phyloP scores from a whole-genome alignment of 2,113 vertebrate genomes.

The Chascanopsetta lugubris region DNA sequence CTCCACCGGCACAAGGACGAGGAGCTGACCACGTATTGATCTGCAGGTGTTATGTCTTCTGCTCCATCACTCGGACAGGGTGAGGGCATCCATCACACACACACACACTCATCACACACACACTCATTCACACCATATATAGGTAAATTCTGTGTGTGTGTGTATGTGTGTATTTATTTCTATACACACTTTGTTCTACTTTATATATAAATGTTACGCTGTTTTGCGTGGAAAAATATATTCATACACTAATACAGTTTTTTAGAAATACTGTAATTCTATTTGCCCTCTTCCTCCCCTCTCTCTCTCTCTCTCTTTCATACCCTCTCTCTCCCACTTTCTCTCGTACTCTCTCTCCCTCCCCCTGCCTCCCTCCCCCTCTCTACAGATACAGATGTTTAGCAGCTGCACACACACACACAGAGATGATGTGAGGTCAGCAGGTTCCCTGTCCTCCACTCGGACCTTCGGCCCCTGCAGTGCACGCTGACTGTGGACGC shows the following conservation, averaged over 20 bases:
- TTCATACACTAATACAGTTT: no score
- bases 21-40: conserved; percentile 50
- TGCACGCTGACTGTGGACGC: conserved; percentile 23
- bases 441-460: no score
- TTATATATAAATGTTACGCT: no score
- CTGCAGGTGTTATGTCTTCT: conserved; percentile 27
- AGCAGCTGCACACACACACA: neutral
- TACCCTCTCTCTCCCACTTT: neutral
- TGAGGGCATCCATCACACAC: conserved; percentile 43
- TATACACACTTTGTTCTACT: neutral
- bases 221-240: no score
- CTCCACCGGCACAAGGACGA: conserved; percentile 39
- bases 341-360: conserved; percentile 4
- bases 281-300: conserved; percentile 3
- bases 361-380: neutral
- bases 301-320: neutral
- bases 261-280: no score
- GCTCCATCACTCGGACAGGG: conserved; percentile 33
- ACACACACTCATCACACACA: neutral
- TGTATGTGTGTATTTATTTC: neutral
- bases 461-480: no score
- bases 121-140: neutral
- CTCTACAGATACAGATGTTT: conserved; percentile 13
- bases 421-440: neutral
- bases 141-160: neutral